These are phyloP conservation scores for Polyploca ridens DNA, from an alignment of 2,888 invertebrate genomes.

Conservation along the genomic window DNA sequence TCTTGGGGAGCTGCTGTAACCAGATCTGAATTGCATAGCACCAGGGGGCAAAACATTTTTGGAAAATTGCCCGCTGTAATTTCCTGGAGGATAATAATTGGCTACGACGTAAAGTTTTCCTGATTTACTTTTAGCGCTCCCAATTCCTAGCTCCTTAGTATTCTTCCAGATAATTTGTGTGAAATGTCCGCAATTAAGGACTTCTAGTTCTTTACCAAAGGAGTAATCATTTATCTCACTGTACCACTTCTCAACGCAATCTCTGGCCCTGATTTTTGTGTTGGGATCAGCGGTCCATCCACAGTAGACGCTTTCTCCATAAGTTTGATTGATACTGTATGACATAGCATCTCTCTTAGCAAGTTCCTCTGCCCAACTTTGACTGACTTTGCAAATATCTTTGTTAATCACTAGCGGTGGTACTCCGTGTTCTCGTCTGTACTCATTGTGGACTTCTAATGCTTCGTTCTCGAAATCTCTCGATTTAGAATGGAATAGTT, in stretches of 20 bases:
- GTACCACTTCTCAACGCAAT: conserved; percentile 91
- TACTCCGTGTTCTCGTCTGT: conserved; percentile 73
- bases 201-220: conserved; percentile 87
- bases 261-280: conserved; percentile 86
- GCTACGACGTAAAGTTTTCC: conserved; percentile 94
- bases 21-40: conserved; percentile 64
- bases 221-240: conserved; percentile 89
- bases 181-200: conserved; percentile 87
- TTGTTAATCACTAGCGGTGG: conserved; percentile 82
- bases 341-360: conserved; percentile 86
- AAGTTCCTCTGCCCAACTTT: conserved; percentile 89
- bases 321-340: conserved; percentile 86
- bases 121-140: conserved; percentile 89
- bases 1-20: conserved; percentile 39
- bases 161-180: conserved; percentile 94
- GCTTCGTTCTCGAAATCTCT: conserved; percentile 75
- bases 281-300: conserved; percentile 88
- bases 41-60: conserved; percentile 87
- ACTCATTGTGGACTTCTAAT: conserved; percentile 73
- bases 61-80: conserved; percentile 88
- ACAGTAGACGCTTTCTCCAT: conserved; percentile 89
- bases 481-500: conserved; percentile 68
- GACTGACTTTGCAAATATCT: conserved; percentile 86
- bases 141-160: conserved; percentile 90
- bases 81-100: conserved; percentile 93